phyloP scores from a whole-genome alignment of 2,888 invertebrate species.

The Drosophila leonis region DNA sequence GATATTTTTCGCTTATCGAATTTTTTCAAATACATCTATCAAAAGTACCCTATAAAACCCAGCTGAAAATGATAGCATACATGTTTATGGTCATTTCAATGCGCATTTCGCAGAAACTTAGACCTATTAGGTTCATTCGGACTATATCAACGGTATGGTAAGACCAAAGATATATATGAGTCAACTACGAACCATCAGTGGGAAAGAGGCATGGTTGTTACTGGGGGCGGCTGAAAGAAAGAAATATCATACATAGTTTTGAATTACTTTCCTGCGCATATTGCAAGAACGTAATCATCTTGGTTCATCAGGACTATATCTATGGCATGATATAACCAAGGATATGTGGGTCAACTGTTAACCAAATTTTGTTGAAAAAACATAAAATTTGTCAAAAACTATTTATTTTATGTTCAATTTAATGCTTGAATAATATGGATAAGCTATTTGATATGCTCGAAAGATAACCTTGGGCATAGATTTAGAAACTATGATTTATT shows the following conservation, averaged over 20 bases:
- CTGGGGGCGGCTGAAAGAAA: neutral
- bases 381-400: no score
- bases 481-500: no score
- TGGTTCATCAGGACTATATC: neutral
- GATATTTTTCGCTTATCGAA: neutral
- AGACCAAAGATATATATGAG: neutral
- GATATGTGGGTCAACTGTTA: neutral
- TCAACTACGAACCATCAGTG: neutral
- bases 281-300: neutral
- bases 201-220: neutral
- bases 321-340: neutral
- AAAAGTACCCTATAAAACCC: neutral
- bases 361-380: neutral
- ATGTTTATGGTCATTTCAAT: neutral
- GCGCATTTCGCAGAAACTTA: neutral
- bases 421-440: no score
- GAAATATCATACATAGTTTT: neutral
- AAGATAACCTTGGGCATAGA: fast-evolving
- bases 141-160: neutral
- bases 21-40: no score
- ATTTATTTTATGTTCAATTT: no score
- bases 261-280: neutral
- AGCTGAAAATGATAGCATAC: neutral
- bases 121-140: neutral
- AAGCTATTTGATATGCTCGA: neutral